Evolutionary conservation across 1,140 invertebrate genomes (phyloP), one percentile per base, ranked within the genome.

Genomic region (Ptiloglossa arizonensis): DNA sequence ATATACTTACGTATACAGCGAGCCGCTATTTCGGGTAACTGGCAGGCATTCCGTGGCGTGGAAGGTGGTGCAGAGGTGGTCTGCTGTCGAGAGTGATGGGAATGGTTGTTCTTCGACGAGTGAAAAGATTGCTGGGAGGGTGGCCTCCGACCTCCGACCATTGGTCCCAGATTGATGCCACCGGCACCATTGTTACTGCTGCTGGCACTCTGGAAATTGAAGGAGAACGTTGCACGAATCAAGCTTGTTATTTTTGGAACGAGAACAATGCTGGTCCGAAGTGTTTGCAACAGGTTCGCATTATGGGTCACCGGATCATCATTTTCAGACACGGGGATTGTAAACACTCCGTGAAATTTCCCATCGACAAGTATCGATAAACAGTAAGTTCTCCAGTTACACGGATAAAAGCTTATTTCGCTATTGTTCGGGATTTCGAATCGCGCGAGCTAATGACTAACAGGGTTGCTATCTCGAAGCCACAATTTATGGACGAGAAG

Each of bases 41-140:
- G 88, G 71, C 86, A 88, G 5, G 77, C 79, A 62, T 82, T 88
- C 38, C 88, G 69, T 0, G 89, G 83, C 9, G 87, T 87, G 1
- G 87, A 83, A 1, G 84, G 67, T n/a, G 80, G 38, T 2, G 67
- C 75, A 15, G 86, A 80, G n/a, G 79, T 68, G 62, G 82, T 72
- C 73, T 87, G 86, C 59, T 84, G 74, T 2, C 87, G 85, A 6
- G 86, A 90, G 29, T 87, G 82, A 62, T 87, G 84, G 15, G 89
- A 92, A 63, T 87, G 86, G 77, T 82, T 90, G 60, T 83, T 91
- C 77, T 90, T 92, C 4, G 89, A 92, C n/a, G 90, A 92, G 44
- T 93, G 87, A 69, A 91, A 92, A 24, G 91, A 93, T 73, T 91
- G 90, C 52, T 92, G 90, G 0, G 88, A 90, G 0, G 82, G 79